Evolutionary conservation across 2,888 invertebrate genomes (phyloP).

Genomic region (Agonum fuliginosum): DNA sequence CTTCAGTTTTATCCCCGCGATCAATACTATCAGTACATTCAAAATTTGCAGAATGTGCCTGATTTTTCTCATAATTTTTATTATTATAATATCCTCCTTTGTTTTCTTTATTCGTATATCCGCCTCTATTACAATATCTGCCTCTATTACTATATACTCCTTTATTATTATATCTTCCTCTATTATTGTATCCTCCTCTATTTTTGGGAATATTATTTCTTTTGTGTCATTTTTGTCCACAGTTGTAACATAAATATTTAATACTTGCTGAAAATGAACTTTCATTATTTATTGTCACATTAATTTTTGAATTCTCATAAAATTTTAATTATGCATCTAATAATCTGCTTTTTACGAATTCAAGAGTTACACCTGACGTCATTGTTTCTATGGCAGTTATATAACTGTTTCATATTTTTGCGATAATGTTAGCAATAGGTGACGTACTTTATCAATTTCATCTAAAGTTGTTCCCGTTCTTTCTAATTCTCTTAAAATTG

Average conservation of each 20-base stretch:
- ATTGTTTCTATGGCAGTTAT: constrained; percentile 64
- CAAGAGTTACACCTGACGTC: constrained; percentile 44
- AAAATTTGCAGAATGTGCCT: too few relatives aligned
- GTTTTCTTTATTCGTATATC: too few relatives aligned
- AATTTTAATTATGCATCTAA: constrained; percentile 16
- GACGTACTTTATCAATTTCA: constrained; percentile 64
- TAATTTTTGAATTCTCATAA: background rate
- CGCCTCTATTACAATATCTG: background rate
- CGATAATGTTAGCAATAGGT: constrained; percentile 63
- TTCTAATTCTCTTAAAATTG: constrained; percentile 45
- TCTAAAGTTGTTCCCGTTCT: constrained; percentile 60
- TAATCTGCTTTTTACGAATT: constrained; percentile 24
- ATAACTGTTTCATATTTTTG: constrained; percentile 63
- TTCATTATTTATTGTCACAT: background rate
- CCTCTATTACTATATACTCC: background rate
- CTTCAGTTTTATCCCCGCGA: background rate
- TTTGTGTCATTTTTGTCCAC: constrained; percentile 25
- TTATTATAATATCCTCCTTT: too few relatives aligned
- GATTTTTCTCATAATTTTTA: too few relatives aligned
- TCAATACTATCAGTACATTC: too few relatives aligned
- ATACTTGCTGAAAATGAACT: constrained; percentile 11
- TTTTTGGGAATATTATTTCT: background rate
- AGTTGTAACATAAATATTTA: constrained; percentile 43
- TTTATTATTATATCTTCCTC: background rate
- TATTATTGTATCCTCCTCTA: background rate